phyloP scores from a whole-genome alignment of 2,888 invertebrate genomes.

The Beris morrisii region DNA sequence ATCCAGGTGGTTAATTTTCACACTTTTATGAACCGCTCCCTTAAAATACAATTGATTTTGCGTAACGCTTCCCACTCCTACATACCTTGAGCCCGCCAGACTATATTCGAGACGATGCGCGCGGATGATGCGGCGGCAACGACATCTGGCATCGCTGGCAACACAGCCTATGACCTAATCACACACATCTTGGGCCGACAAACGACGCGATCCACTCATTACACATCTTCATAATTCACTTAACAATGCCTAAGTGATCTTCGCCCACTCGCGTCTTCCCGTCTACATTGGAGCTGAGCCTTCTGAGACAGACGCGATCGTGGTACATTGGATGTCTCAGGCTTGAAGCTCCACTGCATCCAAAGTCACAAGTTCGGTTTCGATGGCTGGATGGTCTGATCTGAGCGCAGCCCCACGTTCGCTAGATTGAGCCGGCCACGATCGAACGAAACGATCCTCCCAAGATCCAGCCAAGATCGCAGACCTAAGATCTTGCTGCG shows the following conservation, averaged over 20 bases:
- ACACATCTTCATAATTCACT: conserved; percentile 41
- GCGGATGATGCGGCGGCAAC: not conserved
- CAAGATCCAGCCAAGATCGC: not conserved
- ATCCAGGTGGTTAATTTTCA: conserved; percentile 28
- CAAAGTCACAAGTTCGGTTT: too few species aligned
- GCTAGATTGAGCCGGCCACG: too few species aligned
- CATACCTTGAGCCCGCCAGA: not conserved
- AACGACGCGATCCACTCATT: conserved; percentile 39
- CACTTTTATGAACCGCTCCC: conserved; percentile 28
- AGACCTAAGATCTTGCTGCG: conserved; percentile 1
- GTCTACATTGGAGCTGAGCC: conserved; percentile 14
- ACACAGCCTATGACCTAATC: conserved; percentile 39
- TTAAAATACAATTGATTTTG: conserved; percentile 32
- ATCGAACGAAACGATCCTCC: conserved; percentile 9
- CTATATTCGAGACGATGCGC: not conserved
- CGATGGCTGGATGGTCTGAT: too few species aligned
- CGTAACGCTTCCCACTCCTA: conserved; percentile 38
- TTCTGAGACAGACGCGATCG: too few species aligned
- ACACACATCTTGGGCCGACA: conserved; percentile 34
- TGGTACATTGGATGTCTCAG: too few species aligned
- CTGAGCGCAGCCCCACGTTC: too few species aligned
- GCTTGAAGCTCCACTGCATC: too few species aligned
- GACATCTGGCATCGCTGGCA: conserved; percentile 32
- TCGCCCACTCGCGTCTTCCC: conserved; percentile 36
- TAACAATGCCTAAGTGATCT: conserved; percentile 40